phyloP scores from a whole-genome alignment of 92 coral and sea anemone species.

The Plumapathes pennacea region DNA sequence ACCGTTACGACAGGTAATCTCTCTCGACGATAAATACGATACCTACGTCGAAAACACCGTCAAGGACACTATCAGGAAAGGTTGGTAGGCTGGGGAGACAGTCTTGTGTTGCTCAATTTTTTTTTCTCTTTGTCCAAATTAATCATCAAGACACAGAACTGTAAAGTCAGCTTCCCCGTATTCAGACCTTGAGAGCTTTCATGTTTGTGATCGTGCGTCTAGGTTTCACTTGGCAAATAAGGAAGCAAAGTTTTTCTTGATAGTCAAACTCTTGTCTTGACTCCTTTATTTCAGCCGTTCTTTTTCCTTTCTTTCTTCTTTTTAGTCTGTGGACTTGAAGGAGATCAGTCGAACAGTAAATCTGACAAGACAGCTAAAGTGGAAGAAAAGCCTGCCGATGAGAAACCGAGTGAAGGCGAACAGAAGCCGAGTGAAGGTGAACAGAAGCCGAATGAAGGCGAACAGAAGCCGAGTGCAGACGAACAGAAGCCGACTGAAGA shows the following conservation, averaged over 20 bases:
- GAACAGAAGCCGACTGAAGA: no score
- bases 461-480: conserved; percentile 1
- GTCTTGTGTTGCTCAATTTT: neutral
- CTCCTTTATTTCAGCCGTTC: no score
- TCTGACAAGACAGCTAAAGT: conserved; percentile 3
- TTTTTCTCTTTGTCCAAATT: neutral
- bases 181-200: no score
- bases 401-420: conserved; percentile 6
- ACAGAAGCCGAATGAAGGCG: conserved; percentile 16
- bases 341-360: conserved; percentile 6
- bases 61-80: conserved; percentile 64
- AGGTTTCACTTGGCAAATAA: no score
- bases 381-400: conserved; percentile 1
- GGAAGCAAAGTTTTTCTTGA: no score
- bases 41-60: conserved; percentile 64
- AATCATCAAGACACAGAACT: no score
- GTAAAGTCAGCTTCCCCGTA: no score
- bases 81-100: conserved; percentile 37
- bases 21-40: conserved; percentile 83
- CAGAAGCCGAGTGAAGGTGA: conserved; percentile 1
- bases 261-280: no score
- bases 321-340: conserved; percentile 26
- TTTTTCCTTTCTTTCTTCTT: neutral
- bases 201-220: no score
- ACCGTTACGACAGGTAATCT: conserved; percentile 66